A percentile compares a stretch with the other conserved stretches of the same genome.
Conservation (phyloP, 2,888 invertebrate species). For the Desoria tigrina region DNA sequence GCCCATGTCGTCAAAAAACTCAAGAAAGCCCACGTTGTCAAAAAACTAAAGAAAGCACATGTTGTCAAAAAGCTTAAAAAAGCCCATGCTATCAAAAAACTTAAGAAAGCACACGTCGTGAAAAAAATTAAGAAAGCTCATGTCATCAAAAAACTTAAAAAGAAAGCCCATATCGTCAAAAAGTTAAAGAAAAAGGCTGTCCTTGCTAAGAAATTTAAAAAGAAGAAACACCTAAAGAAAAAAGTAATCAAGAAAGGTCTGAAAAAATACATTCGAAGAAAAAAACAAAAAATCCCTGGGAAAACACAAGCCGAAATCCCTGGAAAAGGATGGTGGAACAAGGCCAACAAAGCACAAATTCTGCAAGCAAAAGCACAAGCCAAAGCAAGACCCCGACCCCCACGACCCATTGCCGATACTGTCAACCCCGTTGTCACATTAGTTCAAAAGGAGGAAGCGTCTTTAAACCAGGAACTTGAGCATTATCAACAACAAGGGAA, state of each 20-base stretch:
- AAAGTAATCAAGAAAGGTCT: background rate
- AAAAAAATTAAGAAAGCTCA: background rate
- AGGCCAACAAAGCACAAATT: too few relatives aligned
- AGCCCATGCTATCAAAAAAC: background rate
- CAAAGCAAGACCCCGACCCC: too few relatives aligned
- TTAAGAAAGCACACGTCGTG: background rate
- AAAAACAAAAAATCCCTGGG: background rate
- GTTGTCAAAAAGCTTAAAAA: background rate
- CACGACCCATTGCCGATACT: too few relatives aligned
- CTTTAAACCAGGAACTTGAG: too few relatives aligned
- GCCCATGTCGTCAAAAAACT: background rate
- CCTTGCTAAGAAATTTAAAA: constrained; percentile 1
- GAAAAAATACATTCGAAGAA: too few relatives aligned
- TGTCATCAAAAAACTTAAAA: background rate
- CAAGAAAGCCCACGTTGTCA: too few relatives aligned
- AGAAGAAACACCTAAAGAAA: background rate
- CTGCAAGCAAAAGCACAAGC: too few relatives aligned
- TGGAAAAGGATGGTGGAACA: background rate
- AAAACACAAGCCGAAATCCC: background rate
- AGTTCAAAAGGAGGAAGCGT: too few relatives aligned
- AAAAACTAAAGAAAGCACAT: background rate
- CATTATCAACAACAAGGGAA: too few relatives aligned
- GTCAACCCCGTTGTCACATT: too few relatives aligned
- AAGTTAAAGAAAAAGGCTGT: background rate
- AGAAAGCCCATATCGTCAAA: background rate